Evolutionary conservation across 2,113 vertebrate species (phyloP).

Genomic region (Paramormyrops kingsleyae): DNA sequence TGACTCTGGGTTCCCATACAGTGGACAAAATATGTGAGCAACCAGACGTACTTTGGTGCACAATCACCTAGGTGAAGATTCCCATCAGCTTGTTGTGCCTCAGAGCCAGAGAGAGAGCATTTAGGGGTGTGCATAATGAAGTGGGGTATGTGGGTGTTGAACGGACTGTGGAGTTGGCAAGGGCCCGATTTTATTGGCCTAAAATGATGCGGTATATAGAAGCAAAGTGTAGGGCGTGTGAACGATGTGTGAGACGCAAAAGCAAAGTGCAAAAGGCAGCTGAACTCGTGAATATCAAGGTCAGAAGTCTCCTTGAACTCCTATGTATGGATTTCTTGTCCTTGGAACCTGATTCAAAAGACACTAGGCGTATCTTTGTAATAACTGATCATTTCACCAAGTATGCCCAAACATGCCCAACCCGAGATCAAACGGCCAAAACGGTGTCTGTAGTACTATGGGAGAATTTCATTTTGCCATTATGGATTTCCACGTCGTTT

Average conservation of each 20-base stretch:
- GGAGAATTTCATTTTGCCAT: conserved; percentile 24
- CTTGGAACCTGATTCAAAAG: background rate
- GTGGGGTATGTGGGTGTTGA: background rate
- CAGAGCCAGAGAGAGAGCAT: background rate
- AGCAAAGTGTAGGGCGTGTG: background rate
- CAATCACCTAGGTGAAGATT: background rate
- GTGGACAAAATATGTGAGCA: background rate
- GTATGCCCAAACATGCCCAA: conserved; percentile 14
- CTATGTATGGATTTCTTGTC: conserved; percentile 21
- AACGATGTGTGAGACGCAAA: background rate
- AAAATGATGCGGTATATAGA: no score
- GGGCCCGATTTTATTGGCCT: no score
- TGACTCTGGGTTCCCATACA: background rate
- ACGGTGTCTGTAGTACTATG: conserved; percentile 18
- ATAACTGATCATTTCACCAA: conserved; percentile 13
- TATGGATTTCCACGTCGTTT: conserved; percentile 28
- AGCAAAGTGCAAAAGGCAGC: background rate
- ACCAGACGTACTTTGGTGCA: background rate
- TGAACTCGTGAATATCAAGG: background rate
- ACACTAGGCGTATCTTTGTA: background rate
- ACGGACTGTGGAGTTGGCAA: background rate
- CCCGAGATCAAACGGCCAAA: conserved; percentile 24
- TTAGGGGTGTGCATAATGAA: background rate
- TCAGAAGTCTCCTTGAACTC: background rate
- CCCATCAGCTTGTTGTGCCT: background rate